Evolutionary conservation across 2,113 vertebrate species (phyloP).

Genomic region (Salvelinus alpinus): DNA sequence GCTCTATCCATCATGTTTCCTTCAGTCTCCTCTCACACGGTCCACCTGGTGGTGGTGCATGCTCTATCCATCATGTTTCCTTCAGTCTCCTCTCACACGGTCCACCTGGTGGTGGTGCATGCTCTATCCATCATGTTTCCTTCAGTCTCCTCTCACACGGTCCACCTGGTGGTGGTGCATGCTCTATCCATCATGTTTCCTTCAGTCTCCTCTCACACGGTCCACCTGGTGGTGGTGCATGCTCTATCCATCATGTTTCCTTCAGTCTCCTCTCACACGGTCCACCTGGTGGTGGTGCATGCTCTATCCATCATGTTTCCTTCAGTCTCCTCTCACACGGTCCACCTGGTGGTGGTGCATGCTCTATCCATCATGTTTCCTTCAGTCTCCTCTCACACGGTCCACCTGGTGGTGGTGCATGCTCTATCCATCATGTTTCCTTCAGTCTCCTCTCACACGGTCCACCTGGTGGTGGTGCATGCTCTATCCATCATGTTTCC

Average conservation of each 20-base stretch:
- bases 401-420: conserved; percentile 28
- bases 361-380: conserved; percentile 13
- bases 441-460: conserved; percentile 17
- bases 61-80: conserved; percentile 13
- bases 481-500: conserved; percentile 13
- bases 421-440: conserved; percentile 13
- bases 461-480: conserved; percentile 28
- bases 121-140: conserved; percentile 13
- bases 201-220: conserved; percentile 17
- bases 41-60: conserved; percentile 28
- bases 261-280: conserved; percentile 17
- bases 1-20: conserved; percentile 13
- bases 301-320: conserved; percentile 13
- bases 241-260: conserved; percentile 13
- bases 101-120: conserved; percentile 28
- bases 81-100: conserved; percentile 17
- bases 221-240: conserved; percentile 28
- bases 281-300: conserved; percentile 28
- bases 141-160: conserved; percentile 17
- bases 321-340: conserved; percentile 17
- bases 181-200: conserved; percentile 13
- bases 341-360: conserved; percentile 28
- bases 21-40: conserved; percentile 17
- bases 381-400: conserved; percentile 17
- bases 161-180: conserved; percentile 28